These are phyloP conservation scores for Aphyosemion australe DNA, from an alignment of 2,113 vertebrate species.

Conservation along the genomic window DNA sequence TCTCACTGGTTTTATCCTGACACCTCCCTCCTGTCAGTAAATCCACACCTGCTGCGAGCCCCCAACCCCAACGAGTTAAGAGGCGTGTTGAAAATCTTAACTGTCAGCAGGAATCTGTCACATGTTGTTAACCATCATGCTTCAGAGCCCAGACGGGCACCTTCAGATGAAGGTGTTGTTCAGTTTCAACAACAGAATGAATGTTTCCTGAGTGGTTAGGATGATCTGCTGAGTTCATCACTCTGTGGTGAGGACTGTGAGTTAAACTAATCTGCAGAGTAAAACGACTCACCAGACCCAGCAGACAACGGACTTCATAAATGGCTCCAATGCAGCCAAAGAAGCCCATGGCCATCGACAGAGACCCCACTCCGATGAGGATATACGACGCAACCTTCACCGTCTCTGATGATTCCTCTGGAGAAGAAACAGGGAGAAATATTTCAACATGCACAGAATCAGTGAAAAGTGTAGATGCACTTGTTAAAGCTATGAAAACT, in stretches of 20 bases:
- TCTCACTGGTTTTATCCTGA: slow-evolving; percentile 33
- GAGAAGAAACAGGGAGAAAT: slow-evolving; percentile 8
- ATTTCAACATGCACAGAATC: slow-evolving; percentile 3
- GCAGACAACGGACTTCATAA: slow-evolving; percentile 89
- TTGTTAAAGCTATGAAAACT: too few species aligned
- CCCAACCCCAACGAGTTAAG: slow-evolving; percentile 27
- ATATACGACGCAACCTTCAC: slow-evolving; percentile 84
- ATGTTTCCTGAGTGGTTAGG: slow-evolving; percentile 9
- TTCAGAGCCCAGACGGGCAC: slow-evolving; percentile 19
- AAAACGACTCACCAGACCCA: slow-evolving; percentile 86
- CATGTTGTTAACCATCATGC: slow-evolving; percentile 28
- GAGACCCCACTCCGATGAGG: slow-evolving; percentile 81
- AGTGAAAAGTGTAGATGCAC: not conserved
- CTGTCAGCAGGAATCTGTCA: slow-evolving; percentile 54
- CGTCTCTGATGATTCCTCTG: slow-evolving; percentile 84
- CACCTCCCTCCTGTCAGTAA: slow-evolving; percentile 28
- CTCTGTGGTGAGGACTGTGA: not conserved
- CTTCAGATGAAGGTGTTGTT: not conserved
- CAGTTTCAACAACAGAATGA: not conserved
- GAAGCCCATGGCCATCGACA: slow-evolving; percentile 93
- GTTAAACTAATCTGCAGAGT: not conserved
- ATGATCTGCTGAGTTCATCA: not conserved
- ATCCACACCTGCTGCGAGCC: slow-evolving; percentile 54
- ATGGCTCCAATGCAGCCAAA: slow-evolving; percentile 91
- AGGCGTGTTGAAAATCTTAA: slow-evolving; percentile 33